phyloP scores from a whole-genome alignment of 2,113 vertebrate genomes.

The Polyodon spathula region DNA sequence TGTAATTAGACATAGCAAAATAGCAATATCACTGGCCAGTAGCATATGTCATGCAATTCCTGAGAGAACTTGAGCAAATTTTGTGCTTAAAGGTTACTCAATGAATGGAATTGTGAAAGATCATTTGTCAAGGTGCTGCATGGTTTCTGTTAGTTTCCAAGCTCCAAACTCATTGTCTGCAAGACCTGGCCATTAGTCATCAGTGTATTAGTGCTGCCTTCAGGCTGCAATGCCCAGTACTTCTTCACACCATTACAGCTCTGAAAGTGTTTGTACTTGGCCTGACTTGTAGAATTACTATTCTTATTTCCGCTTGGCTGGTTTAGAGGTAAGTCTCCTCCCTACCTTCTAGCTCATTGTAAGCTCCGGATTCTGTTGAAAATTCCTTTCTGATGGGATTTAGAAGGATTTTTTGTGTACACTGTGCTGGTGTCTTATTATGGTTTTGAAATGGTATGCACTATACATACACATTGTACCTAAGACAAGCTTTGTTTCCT shows the following conservation, averaged over 20 bases:
- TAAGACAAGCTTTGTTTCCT: conserved; percentile 26
- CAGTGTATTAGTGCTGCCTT: conserved; percentile 73
- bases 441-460: conserved; percentile 42
- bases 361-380: conserved; percentile 58
- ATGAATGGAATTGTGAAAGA: conserved; percentile 77
- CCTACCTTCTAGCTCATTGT: conserved; percentile 55
- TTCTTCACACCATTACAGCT: conserved; percentile 60
- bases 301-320: conserved; percentile 63
- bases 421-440: conserved; percentile 42
- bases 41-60: conserved; percentile 51
- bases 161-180: conserved; percentile 86
- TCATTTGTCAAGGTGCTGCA: conserved; percentile 85
- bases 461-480: conserved; percentile 30
- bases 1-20: conserved; percentile 63
- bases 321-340: conserved; percentile 63
- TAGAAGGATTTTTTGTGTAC: conserved; percentile 32
- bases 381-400: conserved; percentile 49
- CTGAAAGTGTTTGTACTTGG: conserved; percentile 52
- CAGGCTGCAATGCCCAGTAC: conserved; percentile 58
- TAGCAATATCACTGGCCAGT: conserved; percentile 52
- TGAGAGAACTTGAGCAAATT: conserved; percentile 57
- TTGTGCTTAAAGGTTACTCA: conserved; percentile 81
- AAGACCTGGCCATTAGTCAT: conserved; percentile 89
- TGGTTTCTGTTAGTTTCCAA: conserved; percentile 65
- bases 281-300: conserved; percentile 63